Evolutionary conservation across 2,888 invertebrate species (phyloP), one percentile per base, ranked within the genome.

Genomic region (Eilema depressum): DNA sequence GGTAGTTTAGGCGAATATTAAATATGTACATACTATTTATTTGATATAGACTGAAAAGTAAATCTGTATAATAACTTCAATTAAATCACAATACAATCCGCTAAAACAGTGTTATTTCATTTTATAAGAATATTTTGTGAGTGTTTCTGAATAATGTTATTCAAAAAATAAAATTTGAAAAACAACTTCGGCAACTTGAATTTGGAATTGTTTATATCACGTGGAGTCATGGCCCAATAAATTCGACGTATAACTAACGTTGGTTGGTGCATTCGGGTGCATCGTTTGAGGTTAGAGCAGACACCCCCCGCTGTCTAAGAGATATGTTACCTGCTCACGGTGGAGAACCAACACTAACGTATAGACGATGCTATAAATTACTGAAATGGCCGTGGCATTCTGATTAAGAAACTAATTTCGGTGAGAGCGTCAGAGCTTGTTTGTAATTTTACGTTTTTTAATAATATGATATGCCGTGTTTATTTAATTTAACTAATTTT

Each of bases 391-490:
- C 91, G 86, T 78, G 84, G 80, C 88, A 87, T 91, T 89, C 87
- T 87, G 91, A 92, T 92, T 92, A 92, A 90, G 92, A 93, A 92
- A 89, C 90, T 89, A 90, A 93, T 93, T 93, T 90, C 79, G 85
- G 84, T 85, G 76, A 83, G 81, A 78, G 57, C 77, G 78, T 86
- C 81, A 82, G 83, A 85, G 78, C 85, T 82, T 85, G 80, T 85
- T 82, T 82, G 83, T 82, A 82, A 72, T 75, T 79, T 82, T 81
- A 82, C 78, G 77, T 84, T 83, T 87, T 85, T 86, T 66, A 61
- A 61, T 83, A 83, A 79, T 73, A 78, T 71, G 72, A 72, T 74
- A 72, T 74, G 71, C 70, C 57, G 75, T 74, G 75, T 81, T 83
- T 82, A 82, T 82, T 82, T 75, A 79, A 82, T 79, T 81, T 74